Evolutionary conservation across 2,888 invertebrate genomes (phyloP).

Genomic region (Diplazon laetatorius): DNA sequence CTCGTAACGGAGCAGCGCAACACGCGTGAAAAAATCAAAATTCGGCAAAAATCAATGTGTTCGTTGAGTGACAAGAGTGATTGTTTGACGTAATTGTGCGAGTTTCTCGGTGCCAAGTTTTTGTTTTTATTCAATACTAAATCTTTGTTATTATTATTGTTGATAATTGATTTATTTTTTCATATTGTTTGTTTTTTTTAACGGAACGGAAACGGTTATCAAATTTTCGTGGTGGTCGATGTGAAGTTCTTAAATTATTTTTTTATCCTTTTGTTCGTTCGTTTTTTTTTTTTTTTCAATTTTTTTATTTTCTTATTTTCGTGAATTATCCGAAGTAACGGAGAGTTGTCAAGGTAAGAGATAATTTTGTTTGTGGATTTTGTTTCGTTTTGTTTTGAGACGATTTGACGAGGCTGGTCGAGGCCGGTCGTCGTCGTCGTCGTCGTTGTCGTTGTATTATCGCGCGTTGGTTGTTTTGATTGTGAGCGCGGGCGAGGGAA

Average conservation of each 20-base stretch:
- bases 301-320: background rate
- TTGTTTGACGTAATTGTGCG: slow-evolving; percentile 43
- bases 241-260: too few species aligned
- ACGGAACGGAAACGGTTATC: slow-evolving; percentile 9
- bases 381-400: too few species aligned
- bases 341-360: slow-evolving; percentile 59
- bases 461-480: slow-evolving; percentile 57
- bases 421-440: too few species aligned
- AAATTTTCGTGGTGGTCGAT: slow-evolving; percentile 1
- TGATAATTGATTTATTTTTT: slow-evolving; percentile 19
- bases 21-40: slow-evolving; percentile 14
- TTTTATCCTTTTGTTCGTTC: too few species aligned
- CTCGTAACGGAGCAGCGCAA: slow-evolving; percentile 12
- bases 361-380: too few species aligned
- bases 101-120: slow-evolving; percentile 55
- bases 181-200: slow-evolving; percentile 16
- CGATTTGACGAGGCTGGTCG: too few species aligned
- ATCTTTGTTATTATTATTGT: too few species aligned
- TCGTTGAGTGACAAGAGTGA: slow-evolving; percentile 54
- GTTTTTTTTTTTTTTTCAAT: too few species aligned
- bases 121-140: slow-evolving; percentile 11
- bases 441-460: too few species aligned
- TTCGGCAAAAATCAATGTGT: slow-evolving; percentile 31
- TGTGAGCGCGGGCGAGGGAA: slow-evolving; percentile 45
- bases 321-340: slow-evolving; percentile 24